Conservation (phyloP, 2,888 invertebrate species). For the Drosophila helvetica region DNA sequence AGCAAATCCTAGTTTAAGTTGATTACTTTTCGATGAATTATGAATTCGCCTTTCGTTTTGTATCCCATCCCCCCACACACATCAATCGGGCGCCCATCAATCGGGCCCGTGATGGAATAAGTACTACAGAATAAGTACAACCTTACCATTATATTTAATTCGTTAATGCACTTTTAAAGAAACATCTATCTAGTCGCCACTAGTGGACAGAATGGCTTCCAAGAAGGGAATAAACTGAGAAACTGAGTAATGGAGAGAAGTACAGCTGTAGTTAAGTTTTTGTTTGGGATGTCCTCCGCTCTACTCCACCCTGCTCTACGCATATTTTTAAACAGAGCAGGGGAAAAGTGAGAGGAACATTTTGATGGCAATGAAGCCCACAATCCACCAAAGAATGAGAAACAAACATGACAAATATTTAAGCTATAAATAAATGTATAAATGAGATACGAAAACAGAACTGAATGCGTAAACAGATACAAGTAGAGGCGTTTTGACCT, state of each 20-base stretch:
- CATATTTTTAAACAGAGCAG: slow-evolving; percentile 51
- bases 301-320: slow-evolving; percentile 39
- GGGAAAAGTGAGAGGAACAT: slow-evolving; percentile 22
- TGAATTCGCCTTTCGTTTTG: not conserved
- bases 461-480: slow-evolving; percentile 53
- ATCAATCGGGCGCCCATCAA: not conserved
- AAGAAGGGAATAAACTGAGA: slow-evolving; percentile 17
- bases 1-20: slow-evolving; percentile 1
- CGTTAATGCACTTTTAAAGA: slow-evolving; percentile 24
- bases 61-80: not conserved
- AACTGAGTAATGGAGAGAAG: slow-evolving; percentile 21
- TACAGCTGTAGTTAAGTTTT: slow-evolving; percentile 59
- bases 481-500: slow-evolving; percentile 29
- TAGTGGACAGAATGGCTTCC: slow-evolving; percentile 31
- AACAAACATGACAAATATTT: slow-evolving; percentile 51
- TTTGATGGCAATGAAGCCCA: slow-evolving; percentile 31
- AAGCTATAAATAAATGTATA: slow-evolving; percentile 57
- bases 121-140: not conserved
- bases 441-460: slow-evolving; percentile 53
- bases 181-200: slow-evolving; percentile 53
- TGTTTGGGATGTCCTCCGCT: slow-evolving; percentile 46
- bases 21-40: not conserved
- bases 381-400: slow-evolving; percentile 51
- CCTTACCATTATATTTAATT: slow-evolving; percentile 7
- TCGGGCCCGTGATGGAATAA: not conserved